Conservation (phyloP, 1,140 invertebrate genomes). For the Euwallacea fornicatus region DNA sequence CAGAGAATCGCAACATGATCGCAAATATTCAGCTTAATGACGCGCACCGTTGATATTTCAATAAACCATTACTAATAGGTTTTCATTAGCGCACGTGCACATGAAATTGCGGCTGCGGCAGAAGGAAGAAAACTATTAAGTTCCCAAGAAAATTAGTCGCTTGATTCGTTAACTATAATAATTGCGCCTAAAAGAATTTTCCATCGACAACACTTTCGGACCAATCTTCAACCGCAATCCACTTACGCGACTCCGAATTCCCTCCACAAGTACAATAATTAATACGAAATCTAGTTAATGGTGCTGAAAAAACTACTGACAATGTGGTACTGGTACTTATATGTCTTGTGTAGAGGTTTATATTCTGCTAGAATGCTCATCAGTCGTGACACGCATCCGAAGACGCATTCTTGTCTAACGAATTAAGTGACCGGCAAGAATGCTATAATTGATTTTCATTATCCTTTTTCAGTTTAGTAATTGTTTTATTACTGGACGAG, state of each 20-base stretch:
- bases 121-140: background rate
- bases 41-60: background rate
- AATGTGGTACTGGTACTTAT: constrained; percentile 8
- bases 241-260: background rate
- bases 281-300: constrained; percentile 10
- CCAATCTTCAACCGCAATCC: background rate
- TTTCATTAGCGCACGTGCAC: constrained; percentile 1
- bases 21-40: constrained; percentile 1
- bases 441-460: constrained; percentile 30
- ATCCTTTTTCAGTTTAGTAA: constrained; percentile 22
- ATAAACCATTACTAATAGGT: background rate
- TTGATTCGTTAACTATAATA: background rate
- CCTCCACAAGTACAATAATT: background rate
- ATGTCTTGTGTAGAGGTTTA: constrained; percentile 22
- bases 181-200: background rate
- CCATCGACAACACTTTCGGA: background rate
- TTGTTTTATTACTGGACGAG: constrained; percentile 21
- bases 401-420: constrained; percentile 29
- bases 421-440: constrained; percentile 26
- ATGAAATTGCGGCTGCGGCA: background rate
- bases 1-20: background rate
- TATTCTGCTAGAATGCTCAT: constrained; percentile 31
- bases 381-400: constrained; percentile 20
- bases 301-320: constrained; percentile 15
- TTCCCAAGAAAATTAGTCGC: background rate